These are phyloP conservation scores for Rostratula benghalensis DNA, from an alignment of 2,113 vertebrate genomes.

Conservation along the genomic window DNA sequence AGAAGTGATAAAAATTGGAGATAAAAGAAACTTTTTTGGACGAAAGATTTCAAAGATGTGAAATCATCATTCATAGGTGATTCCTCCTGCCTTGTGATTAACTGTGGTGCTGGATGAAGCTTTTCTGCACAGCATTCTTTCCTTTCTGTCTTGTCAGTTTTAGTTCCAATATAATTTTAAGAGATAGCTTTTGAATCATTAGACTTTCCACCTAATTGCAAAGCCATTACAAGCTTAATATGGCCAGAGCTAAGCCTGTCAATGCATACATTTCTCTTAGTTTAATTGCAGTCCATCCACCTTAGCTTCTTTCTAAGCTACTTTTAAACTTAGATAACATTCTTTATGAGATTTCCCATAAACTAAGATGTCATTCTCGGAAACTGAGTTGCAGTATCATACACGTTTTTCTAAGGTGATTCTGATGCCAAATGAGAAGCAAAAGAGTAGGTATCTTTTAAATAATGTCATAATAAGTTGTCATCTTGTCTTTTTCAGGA, in stretches of 20 bases:
- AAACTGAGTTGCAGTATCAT: not conserved
- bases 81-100: not conserved
- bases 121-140: not conserved
- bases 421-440: not conserved
- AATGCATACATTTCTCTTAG: not conserved
- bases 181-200: conserved; percentile 20
- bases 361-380: conserved; percentile 7
- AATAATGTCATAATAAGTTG: not conserved
- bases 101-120: not conserved
- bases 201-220: conserved; percentile 29
- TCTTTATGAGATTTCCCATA: conserved; percentile 22
- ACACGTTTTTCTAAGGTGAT: not conserved
- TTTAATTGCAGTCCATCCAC: conserved; percentile 4
- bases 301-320: not conserved
- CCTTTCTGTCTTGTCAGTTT: conserved; percentile 2
- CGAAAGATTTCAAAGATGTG: not conserved
- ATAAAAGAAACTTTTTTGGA: not conserved
- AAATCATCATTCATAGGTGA: not conserved
- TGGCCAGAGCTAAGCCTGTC: not conserved
- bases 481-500: not conserved
- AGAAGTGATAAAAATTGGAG: not conserved
- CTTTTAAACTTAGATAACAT: conserved; percentile 11
- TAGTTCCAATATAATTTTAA: conserved; percentile 9
- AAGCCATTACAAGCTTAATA: conserved; percentile 24
- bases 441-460: not conserved